Conservation (phyloP, 1,140 invertebrate genomes). For the Druon quercuslanigerum region DNA sequence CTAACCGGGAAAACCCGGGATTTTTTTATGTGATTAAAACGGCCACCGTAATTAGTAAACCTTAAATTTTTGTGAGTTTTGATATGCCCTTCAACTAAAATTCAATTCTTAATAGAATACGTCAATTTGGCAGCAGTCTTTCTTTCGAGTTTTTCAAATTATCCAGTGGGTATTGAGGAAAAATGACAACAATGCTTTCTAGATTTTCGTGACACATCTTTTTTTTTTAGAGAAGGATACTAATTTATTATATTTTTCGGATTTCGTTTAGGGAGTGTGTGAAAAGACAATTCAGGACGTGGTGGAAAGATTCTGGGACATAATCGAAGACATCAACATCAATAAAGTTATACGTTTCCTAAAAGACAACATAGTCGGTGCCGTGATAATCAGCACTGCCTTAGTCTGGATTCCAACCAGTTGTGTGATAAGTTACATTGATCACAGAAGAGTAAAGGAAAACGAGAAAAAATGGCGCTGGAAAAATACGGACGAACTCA, state of each 20-base stretch:
- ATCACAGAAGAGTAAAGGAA: slow-evolving; percentile 79
- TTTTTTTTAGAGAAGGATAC: no score
- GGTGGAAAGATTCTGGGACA: slow-evolving; percentile 96
- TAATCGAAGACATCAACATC: slow-evolving; percentile 96
- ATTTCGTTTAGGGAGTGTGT: slow-evolving; percentile 85
- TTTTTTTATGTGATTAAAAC: no score
- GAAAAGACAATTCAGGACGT: slow-evolving; percentile 97
- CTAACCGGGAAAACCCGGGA: no score
- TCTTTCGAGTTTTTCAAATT: no score
- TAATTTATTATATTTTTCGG: slow-evolving; percentile 41
- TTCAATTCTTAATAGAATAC: no score
- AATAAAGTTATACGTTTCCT: slow-evolving; percentile 92
- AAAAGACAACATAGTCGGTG: slow-evolving; percentile 92
- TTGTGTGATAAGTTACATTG: slow-evolving; percentile 88
- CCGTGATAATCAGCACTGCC: slow-evolving; percentile 90
- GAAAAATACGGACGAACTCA: slow-evolving; percentile 72
- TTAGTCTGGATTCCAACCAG: slow-evolving; percentile 95
- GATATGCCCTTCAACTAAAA: no score
- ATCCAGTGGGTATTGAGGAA: no score
- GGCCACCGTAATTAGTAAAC: no score
- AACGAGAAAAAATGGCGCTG: slow-evolving; percentile 72
- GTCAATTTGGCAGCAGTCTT: no score
- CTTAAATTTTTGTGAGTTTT: no score
- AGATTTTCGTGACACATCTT: no score
- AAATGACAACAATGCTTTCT: no score